Evolutionary conservation across 2,113 vertebrate species (phyloP).

Genomic region (Pteropus alecto): DNA sequence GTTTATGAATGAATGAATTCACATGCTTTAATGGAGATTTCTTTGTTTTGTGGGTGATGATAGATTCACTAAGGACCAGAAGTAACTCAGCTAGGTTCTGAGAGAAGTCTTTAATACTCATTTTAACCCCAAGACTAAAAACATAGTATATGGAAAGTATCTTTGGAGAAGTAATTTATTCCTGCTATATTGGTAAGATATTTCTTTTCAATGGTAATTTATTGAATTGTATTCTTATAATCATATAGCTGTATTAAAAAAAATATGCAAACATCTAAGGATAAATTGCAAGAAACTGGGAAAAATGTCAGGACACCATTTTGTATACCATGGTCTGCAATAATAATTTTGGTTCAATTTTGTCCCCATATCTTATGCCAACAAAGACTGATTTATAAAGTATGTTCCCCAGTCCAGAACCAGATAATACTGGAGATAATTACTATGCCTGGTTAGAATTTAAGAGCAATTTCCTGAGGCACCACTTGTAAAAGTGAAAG

Average conservation of each 20-base stretch:
- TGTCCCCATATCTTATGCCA: slow-evolving; percentile 53
- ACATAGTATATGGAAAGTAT: background rate
- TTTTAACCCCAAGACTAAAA: background rate
- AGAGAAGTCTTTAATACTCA: background rate
- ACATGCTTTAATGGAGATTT: background rate
- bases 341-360: slow-evolving; percentile 62
- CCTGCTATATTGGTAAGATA: slow-evolving; percentile 2
- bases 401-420: slow-evolving; percentile 54
- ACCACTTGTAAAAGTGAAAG: slow-evolving; percentile 66
- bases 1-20: background rate
- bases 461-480: slow-evolving; percentile 74
- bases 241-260: background rate
- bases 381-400: slow-evolving; percentile 69
- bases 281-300: slow-evolving; percentile 59
- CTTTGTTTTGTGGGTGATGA: slow-evolving; percentile 22
- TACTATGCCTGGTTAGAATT: slow-evolving; percentile 58
- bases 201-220: slow-evolving; percentile 4
- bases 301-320: slow-evolving; percentile 52
- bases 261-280: background rate
- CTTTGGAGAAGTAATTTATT: slow-evolving; percentile 35
- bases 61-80: background rate
- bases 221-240: background rate
- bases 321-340: slow-evolving; percentile 44
- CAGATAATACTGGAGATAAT: slow-evolving; percentile 66
- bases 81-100: background rate